Evolutionary conservation across 1,140 invertebrate species (phyloP).

Genomic region (Drosophila chauvacae): DNA sequence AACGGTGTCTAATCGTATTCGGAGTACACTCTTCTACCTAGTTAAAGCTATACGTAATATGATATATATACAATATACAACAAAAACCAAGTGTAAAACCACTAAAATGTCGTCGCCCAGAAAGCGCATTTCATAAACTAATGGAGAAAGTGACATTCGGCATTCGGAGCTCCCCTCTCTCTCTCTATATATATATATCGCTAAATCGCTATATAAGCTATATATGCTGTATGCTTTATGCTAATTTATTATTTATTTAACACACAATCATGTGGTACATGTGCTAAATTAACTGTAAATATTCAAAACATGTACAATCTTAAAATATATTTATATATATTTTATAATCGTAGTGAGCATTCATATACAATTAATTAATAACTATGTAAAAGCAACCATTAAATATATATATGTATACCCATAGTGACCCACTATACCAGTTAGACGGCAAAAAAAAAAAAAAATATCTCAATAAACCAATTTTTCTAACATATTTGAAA

Average conservation of each 20-base stretch:
- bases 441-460: constrained; percentile 58
- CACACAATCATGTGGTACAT: constrained; percentile 44
- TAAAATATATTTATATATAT: constrained; percentile 43
- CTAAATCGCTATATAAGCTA: constrained; percentile 28
- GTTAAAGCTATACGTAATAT: constrained; percentile 65
- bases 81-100: constrained; percentile 45
- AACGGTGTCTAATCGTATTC: constrained; percentile 58
- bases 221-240: constrained; percentile 49
- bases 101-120: constrained; percentile 75
- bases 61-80: constrained; percentile 17
- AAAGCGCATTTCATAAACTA: constrained; percentile 71
- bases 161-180: constrained; percentile 44
- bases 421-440: constrained; percentile 75
- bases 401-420: constrained; percentile 44
- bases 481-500: constrained; percentile 68
- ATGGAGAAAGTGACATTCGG: constrained; percentile 46
- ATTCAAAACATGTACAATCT: constrained; percentile 53
- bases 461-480: constrained; percentile 74
- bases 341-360: constrained; percentile 63
- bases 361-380: constrained; percentile 60
- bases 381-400: constrained; percentile 44
- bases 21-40: constrained; percentile 42
- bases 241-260: constrained; percentile 79
- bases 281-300: constrained; percentile 61
- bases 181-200: neutral